phyloP scores from a whole-genome alignment of 92 coral and sea anemone species.

The Siderastrea radians region DNA sequence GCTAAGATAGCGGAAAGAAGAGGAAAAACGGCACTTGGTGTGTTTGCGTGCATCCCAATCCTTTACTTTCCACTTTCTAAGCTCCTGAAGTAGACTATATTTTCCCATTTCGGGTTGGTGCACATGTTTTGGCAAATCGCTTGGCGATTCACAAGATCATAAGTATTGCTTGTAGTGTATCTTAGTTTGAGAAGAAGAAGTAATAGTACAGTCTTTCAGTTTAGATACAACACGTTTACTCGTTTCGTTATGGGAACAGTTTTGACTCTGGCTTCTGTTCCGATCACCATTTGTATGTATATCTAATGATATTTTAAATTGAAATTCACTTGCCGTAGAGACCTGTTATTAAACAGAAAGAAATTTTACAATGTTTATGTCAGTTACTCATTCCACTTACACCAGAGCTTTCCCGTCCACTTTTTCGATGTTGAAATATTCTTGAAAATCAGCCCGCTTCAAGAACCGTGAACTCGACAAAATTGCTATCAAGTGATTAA shows the following conservation, averaged over 20 bases:
- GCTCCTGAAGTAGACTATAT: no score
- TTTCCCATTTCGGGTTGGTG: background rate
- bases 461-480: no score
- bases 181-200: background rate
- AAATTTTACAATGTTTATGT: conserved; percentile 4
- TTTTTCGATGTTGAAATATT: no score
- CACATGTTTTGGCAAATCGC: background rate
- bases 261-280: background rate
- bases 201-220: background rate
- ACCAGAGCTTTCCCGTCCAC: no score
- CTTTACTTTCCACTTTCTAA: no score
- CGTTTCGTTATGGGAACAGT: background rate
- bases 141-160: background rate
- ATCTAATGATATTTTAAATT: background rate
- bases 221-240: background rate
- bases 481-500: no score
- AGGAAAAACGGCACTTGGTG: no score
- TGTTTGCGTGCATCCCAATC: no score
- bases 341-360: conserved; percentile 4
- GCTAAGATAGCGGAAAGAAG: no score
- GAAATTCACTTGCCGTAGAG: background rate
- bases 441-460: no score
- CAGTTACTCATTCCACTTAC: background rate
- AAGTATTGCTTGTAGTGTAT: background rate
- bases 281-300: background rate